Evolutionary conservation across 2,888 invertebrate genomes (phyloP), one percentile per base, ranked within the genome.

Genomic region (Cartodere bifasciata): DNA sequence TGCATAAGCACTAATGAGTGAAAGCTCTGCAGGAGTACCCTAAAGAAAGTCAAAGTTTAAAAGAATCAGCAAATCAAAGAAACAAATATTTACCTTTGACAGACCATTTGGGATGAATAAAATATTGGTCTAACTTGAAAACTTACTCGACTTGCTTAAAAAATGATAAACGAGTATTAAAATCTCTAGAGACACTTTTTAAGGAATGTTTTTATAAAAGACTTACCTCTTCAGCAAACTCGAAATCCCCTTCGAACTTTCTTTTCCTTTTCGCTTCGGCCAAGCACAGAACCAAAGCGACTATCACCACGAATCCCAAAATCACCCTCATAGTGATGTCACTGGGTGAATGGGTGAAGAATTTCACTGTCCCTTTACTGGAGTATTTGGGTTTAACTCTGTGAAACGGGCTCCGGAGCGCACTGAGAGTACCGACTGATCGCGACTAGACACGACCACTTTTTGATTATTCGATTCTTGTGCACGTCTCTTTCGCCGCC

Each of bases 201-300:
- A n/a, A n/a, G n/a, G n/a, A n/a, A n/a, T n/a, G n/a, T 20, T 10
- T 6, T 9, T 23, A 6, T 23, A 10, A 6, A 13, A 3, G 23
- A 32, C 48, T 68, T 65, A 79, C 79, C 75, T 80, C 79, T 62
- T 80, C 79, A 52, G 77, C 78, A 56, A 79, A 80, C 56, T 79
- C 80, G 56, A 79, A 80, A 58, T 80, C 80, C 37, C 77, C 78
- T 54, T 79, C 77, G 56, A 76, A 77, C 62, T 78, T 79, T 56
- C 74, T 67, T 63, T 76, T 76, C 58, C 74, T 69, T 47, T 66
- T 66, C 29, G 63, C 66, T 38, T 65, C 64, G 42, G 52, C 53
- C 38, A 58, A 45, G 32, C 49, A 47, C 36, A 53, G 55, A 35
- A 61, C 43, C 36, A 61, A 45, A 39, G 57, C 55, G 42, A 60